These are phyloP conservation scores for Champsocephalus gunnari DNA, from an alignment of 2,797 vertebrate genomes.

Conservation along the genomic window DNA sequence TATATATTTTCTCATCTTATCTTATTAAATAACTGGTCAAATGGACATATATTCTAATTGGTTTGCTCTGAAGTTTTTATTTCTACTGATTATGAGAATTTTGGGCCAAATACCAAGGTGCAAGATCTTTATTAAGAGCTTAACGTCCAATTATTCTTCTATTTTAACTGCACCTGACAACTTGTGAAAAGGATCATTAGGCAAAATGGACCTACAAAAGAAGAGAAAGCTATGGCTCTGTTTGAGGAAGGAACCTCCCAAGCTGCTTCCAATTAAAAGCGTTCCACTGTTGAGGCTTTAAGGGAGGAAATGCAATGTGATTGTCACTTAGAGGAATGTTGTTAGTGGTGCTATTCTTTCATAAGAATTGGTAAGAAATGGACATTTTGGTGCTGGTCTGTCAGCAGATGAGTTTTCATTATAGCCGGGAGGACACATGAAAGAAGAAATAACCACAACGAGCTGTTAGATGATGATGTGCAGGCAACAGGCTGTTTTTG, in stretches of 20 bases:
- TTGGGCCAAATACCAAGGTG: constrained; percentile 5
- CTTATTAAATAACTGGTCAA: constrained; percentile 18
- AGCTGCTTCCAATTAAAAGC: constrained; percentile 8
- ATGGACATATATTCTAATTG: constrained; percentile 31
- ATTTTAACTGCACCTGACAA: not conserved
- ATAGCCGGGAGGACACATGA: not conserved
- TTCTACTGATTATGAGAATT: constrained; percentile 9
- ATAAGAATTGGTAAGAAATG: not conserved
- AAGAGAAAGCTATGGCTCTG: not conserved
- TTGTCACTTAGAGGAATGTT: constrained; percentile 1
- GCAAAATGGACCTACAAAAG: not conserved
- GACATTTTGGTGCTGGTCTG: not conserved
- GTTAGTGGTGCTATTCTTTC: not conserved
- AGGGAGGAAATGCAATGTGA: not conserved
- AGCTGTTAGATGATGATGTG: not conserved
- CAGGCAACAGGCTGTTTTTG: not conserved
- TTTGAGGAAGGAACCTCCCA: constrained; percentile 4
- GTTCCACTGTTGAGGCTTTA: not conserved
- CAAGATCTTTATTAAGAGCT: not conserved
- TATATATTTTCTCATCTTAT: too few species aligned
- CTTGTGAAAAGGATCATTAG: not conserved
- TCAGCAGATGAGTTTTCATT: not conserved
- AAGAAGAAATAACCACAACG: not conserved
- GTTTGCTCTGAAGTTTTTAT: constrained; percentile 15
- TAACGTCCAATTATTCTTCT: not conserved